Base-by-base conservation (phyloP, 2,888 invertebrate genomes). In the Eristalis tenax region DNA sequence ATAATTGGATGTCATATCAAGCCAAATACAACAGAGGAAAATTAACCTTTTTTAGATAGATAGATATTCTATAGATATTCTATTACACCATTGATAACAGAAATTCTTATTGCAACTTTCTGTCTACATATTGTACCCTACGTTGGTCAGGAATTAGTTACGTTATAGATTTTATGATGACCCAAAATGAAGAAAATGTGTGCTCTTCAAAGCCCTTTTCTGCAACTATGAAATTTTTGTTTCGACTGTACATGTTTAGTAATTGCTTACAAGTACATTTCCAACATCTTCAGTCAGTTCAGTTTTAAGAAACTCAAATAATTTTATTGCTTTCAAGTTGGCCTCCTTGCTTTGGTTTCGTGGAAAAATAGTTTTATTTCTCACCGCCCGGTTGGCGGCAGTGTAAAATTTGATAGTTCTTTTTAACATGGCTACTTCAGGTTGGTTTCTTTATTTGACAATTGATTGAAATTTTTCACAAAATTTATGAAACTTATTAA, bases 401-500 rank as follows among this genome's bases (percentile, higher is more conserved):
- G 64, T 81, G 88, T 18, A 76, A 83, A 75, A 79, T 83, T 87
- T 87, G 87, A 87, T 87, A 88, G 81, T 88, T 90, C 90, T 91
- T 94, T 94, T 93, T 94, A 95, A 95, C 94, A 95, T 95, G 95
- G 95, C 95, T 94, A 94, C 95, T 94, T 94, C 95, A 95, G 95
- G 95, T 95, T 95, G 94, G 95, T 95, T 93, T 92, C 91, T 91
- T 91, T 82, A 59, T 61, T n/a, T 65, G 65, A 56, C 68, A 80
- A 61, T 83, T 80, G 57, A 15, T 80, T 38, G 6, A 23, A 13
- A 56, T 43, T 50, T 75, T 73, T 69, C 28, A 11, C 13, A 4
- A 64, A 77, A 77, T 50, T 77, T 74, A 38, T 11, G 23, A n/a
- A 28, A 70, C 56, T 75, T 68, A 64, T 35, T 26, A 50, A 40